Evolutionary conservation across 2,888 invertebrate species (phyloP), one percentile per base, ranked within the genome.

Genomic region (Rhamphomyia laevipes): DNA sequence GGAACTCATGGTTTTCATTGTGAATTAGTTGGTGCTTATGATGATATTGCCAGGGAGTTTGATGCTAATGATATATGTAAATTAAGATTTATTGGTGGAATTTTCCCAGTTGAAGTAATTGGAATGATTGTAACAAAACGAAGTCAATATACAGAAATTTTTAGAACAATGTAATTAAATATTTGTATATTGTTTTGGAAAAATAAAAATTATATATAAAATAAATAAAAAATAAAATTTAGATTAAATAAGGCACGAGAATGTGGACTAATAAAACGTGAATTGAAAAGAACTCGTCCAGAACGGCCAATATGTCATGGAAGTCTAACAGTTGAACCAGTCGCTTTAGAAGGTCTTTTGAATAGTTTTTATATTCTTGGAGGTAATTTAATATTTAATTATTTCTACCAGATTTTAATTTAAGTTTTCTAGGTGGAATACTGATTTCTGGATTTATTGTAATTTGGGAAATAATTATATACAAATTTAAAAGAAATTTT

Each of bases 1-100:
- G 74, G 74, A 1, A 67, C 68, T 13, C 73, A 70, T 53, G 74
- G 75, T 1, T 74, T 73, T 57, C 73, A 74, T 47, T 70, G 71
- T n/a, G 73, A 74, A 59, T 57, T 69, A 2, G 64, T 68, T 3
- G 68, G 68, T 16, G 70, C 68, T 1, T 75, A 74, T 59, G 67
- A 71, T 0, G 61, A 63, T 50, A 66, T 69, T 46, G 63, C 64
- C 0, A 66, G 64, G 56, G 58, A 63, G 3, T 74, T 74, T 51
- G 68, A 73, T 48, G 66, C 68, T 1, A 63, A 65, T 35, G 67
- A 71, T 50, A 70, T 74, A 40, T 74, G 74, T 52, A 71, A 73
- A 53, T 55, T 74, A 23, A 63, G 70, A 15, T 57, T 56, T 9
- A 65, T 68, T 10, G 57, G 61, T 0, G 67, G 66, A 1, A 52